Conservation (phyloP, 2,888 invertebrate species). For the Lamellibrachia satsuma region DNA sequence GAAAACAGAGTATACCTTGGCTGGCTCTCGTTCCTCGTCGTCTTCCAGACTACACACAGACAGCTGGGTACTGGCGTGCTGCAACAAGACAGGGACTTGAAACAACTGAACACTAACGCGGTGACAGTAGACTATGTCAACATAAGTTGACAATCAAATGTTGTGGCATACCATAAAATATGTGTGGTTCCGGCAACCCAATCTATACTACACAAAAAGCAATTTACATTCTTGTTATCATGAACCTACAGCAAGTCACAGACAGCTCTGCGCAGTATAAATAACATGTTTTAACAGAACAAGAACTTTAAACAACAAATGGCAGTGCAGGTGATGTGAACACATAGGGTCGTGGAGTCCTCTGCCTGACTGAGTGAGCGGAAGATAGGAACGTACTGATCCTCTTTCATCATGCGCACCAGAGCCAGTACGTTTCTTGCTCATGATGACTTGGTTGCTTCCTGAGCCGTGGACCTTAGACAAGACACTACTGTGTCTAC, state of each 20-base stretch:
- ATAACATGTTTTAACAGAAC: no score
- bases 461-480: background rate
- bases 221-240: no score
- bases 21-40: conserved; percentile 41
- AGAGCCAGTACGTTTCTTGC: background rate
- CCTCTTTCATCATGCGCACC: background rate
- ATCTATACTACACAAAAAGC: background rate
- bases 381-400: background rate
- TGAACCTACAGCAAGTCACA: no score
- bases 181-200: background rate
- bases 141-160: background rate
- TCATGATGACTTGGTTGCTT: background rate
- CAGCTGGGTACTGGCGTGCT: conserved; percentile 20
- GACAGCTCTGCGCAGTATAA: no score
- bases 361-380: background rate
- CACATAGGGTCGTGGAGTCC: no score
- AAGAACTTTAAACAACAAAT: no score
- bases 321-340: no score
- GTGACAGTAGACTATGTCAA: no score
- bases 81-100: background rate
- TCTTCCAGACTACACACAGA: conserved; percentile 20
- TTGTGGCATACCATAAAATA: background rate
- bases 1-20: background rate
- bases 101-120: background rate
- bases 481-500: background rate